These are phyloP conservation scores for Penaeus japonicus DNA, from an alignment of 1,140 invertebrate genomes.

Conservation along the genomic window DNA sequence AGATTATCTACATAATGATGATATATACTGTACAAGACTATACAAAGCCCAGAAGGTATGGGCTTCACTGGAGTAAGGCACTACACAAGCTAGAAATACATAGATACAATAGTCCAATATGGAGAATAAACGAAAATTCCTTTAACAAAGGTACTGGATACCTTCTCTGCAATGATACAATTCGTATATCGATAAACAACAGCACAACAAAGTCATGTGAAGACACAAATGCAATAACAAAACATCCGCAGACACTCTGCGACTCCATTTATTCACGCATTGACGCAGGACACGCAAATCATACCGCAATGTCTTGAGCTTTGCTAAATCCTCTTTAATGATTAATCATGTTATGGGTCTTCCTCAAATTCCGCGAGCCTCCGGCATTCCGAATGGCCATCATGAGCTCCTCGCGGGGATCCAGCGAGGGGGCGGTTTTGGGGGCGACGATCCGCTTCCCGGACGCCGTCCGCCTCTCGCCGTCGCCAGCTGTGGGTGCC, in stretches of 20 bases:
- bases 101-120: constrained; percentile 22
- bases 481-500: not conserved
- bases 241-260: no score
- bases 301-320: no score
- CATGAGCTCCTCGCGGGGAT: constrained; percentile 57
- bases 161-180: not conserved
- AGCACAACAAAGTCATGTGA: not conserved
- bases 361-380: constrained; percentile 21
- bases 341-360: not conserved
- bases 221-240: not conserved
- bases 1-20: constrained; percentile 16
- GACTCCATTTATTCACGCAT: no score
- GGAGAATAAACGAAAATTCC: constrained; percentile 18
- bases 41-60: not conserved
- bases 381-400: constrained; percentile 55
- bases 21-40: constrained; percentile 21
- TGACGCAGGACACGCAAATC: no score
- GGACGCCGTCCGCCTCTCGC: constrained; percentile 45
- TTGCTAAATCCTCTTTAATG: not conserved
- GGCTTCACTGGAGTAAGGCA: not conserved
- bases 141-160: not conserved
- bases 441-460: constrained; percentile 49
- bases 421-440: constrained; percentile 30
- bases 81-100: constrained; percentile 1
- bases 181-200: not conserved